phyloP scores from a whole-genome alignment of 2,113 vertebrate species.

The Arizona elegans region DNA sequence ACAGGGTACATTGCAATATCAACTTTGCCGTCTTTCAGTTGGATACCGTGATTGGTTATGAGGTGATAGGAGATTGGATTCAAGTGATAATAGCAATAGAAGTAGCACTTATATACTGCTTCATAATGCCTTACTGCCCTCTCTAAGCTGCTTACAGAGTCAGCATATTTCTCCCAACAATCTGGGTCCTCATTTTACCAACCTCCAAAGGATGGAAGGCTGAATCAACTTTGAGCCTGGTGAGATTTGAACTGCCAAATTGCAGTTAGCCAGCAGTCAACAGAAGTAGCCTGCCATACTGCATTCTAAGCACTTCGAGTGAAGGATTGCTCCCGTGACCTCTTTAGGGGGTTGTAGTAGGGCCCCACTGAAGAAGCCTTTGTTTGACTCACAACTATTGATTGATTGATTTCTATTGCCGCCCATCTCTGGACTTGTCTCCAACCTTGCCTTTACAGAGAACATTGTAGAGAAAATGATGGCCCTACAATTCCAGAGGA shows the following conservation, averaged over 20 bases:
- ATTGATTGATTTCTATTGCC: not conserved
- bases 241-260: no score
- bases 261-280: no score
- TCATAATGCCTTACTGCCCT: no score
- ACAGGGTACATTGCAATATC: not conserved
- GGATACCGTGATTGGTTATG: not conserved
- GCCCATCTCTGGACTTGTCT: not conserved
- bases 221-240: no score
- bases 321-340: not conserved
- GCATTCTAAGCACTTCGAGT: not conserved
- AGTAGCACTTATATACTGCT: no score
- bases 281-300: no score
- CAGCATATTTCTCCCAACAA: no score
- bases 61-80: not conserved
- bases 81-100: not conserved
- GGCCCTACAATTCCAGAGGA: not conserved
- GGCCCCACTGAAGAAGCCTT: not conserved
- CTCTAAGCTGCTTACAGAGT: no score
- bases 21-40: not conserved
- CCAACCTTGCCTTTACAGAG: not conserved
- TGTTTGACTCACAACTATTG: not conserved
- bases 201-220: no score
- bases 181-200: no score
- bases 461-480: not conserved
- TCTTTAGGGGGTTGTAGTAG: not conserved